Evolutionary conservation across 2,888 invertebrate species (phyloP), one percentile per base, ranked within the genome.

Genomic region (Theristus sp.): DNA sequence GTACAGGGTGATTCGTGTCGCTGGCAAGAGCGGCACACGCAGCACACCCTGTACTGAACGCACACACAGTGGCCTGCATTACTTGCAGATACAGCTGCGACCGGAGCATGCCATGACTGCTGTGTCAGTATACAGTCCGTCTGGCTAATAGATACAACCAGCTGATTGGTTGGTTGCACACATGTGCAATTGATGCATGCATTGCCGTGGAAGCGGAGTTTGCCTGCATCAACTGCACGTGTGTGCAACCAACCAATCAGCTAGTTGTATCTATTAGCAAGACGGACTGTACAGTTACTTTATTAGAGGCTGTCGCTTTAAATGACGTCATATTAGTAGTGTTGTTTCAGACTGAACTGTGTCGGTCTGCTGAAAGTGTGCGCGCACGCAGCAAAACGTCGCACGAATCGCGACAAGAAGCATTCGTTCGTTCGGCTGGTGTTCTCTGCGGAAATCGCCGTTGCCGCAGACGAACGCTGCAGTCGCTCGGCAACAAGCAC

Each of bases 1-100:
- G 77, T 94, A 94, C 78, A 91, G 93, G 76, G 90, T 93, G 1
- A 93, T 93, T 73, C 84, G 89, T 64, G 93, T 94, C 0, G 87
- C 87, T 62, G 93, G 94, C 3, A 94, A 94, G 78, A 75, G 74
- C 62, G 72, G 74, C 2, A 22, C 27, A 60, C 63, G 10, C 73
- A 77, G 65, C 64, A 68, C 61, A 69, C 75, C 60, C 66, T 77
- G 64, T 73, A 75, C 58, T 71, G 75, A 56, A 74, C 73, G n/a
- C 67, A 67, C 31, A 71, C 74, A 58, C 71, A 63, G 67, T 31
- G 68, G 68, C 6, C 58, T 62, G 38, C 60, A 67, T 25, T 69
- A 67, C 53, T 29, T 68, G 59, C 66, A 69, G 55, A 60, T 69
- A 24, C 60, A 55, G 22, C 64, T 68, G 3, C 56, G 87, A 67